Base-by-base conservation (phyloP, 2,113 vertebrate species). In the Chunga burmeisteri region DNA sequence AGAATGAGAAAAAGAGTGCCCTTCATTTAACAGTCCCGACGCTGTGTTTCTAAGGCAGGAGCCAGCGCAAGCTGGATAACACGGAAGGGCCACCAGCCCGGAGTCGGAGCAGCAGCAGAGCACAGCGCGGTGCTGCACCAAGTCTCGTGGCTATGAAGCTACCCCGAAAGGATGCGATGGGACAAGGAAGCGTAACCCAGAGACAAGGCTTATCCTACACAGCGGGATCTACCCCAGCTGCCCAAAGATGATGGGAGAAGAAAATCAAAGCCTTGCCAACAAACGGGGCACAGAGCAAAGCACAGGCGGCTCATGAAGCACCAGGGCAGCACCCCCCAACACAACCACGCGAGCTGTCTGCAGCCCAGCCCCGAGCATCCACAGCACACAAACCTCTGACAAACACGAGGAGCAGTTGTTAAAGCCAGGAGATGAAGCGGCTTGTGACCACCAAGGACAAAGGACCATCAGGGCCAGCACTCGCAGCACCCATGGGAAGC, bases 41-140 rank as follows among this genome's bases (percentile, higher is more conserved):
- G 27, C 21, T 3, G 17, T 7, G 58, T 10, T 55, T 6, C 40
- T 14, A 55, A 65, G 38, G 61, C n/a, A 46, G 34, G 58, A 47
- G 56, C 50, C 49, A 10, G 40, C 47, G 49, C 26, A 55, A 88
- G 6, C 19, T n/a, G 50, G 42, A 32, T 26, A 68, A 22, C 2
- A 27, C 0, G n/a, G 50, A 47, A 61, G 79, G 16, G 78, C 8
- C 52, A 42, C 16, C 17, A 27, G 2, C 21, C 18, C 1, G 0
- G 50, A 56, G 53, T 1, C 2, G 6, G 26, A 50, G 49, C 38
- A 78, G 46, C 8, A 50, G 70, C 30, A 16, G 47, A 63, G 72
- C 63, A 75, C 7, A 13, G 58, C 9, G 0, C 1, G 0, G 62
- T 7, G 72, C 40, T 38, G 68, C 52, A 18, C 21, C 23, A 17